Conservation (phyloP, 1,140 invertebrate genomes). For the Ips typographus region DNA sequence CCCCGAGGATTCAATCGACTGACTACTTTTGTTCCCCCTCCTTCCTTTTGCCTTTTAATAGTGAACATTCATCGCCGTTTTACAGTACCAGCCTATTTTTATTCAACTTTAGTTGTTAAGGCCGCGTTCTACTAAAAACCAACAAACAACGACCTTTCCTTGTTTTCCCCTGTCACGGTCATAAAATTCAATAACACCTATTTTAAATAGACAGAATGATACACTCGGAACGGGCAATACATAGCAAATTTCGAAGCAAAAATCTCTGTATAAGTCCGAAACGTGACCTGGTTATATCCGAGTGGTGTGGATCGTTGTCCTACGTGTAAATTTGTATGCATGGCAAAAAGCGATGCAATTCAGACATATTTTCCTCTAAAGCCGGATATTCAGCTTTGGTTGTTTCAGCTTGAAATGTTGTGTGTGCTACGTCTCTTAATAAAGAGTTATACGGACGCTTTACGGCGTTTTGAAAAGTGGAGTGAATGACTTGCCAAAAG, state of each 20-base stretch:
- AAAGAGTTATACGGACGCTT: too few species aligned
- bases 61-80: too few species aligned
- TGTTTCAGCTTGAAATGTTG: background rate
- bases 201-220: too few species aligned
- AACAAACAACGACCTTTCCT: background rate
- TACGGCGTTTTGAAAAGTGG: too few species aligned
- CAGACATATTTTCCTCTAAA: conserved; percentile 1
- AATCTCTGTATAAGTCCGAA: background rate
- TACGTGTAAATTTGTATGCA: background rate
- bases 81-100: too few species aligned
- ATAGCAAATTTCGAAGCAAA: background rate
- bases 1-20: background rate
- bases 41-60: too few species aligned
- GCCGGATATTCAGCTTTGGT: background rate
- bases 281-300: background rate
- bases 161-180: background rate
- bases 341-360: conserved; percentile 1
- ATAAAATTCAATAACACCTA: too few species aligned
- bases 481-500: too few species aligned
- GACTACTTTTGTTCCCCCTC: too few species aligned
- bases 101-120: too few species aligned
- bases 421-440: background rate
- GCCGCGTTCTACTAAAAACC: too few species aligned
- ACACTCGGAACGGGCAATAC: background rate
- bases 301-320: background rate